Evolutionary conservation across 1,140 invertebrate genomes (phyloP), one percentile per base, ranked within the genome.

Genomic region (Drepana arcuata): DNA sequence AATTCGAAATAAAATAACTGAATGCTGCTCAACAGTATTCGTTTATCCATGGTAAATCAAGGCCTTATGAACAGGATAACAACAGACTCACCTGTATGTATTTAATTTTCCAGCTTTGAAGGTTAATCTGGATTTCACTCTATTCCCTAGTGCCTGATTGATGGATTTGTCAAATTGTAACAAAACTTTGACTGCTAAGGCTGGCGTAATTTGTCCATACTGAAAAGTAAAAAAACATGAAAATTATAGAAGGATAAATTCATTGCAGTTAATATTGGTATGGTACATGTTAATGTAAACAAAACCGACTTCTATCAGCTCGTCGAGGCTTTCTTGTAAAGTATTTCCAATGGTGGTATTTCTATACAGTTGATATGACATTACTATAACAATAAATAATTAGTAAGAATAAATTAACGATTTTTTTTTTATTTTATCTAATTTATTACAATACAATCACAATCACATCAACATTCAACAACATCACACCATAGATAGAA

Each of bases 71-170:
- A n/a, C n/a, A n/a, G n/a, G n/a, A n/a, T n/a, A n/a, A n/a, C n/a
- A n/a, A n/a, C n/a, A n/a, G n/a, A n/a, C 10, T 35, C 60, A 83
- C 83, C 98, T 89, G 79, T 99, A 99, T 0, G 97, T 99, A 67
- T 97, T 97, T 43, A 99, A 85, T 88, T 98, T 98, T 18, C 94
- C 95, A 50, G 96, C 95, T 91, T 97, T 98, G 72, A 99, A 98
- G 15, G 92, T 95, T 34, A 98, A 87, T 63, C 95, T 88, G 25
- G 94, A 95, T 75, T 96, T 98, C 1, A 98, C 95, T 79, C 92
- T 88, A 32, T 90, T 94, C n/a, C 95, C 93, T 21, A 99, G 78
- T 7, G 96, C 95, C 65, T 90, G 92, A 74, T 99, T 99, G 42
- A 99, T 98, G 34, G 94, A 93, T 82, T 96, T 97, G 74, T 99